These are phyloP conservation scores for Phaethon lepturus DNA, from an alignment of 2,113 vertebrate genomes.

Conservation along the genomic window DNA sequence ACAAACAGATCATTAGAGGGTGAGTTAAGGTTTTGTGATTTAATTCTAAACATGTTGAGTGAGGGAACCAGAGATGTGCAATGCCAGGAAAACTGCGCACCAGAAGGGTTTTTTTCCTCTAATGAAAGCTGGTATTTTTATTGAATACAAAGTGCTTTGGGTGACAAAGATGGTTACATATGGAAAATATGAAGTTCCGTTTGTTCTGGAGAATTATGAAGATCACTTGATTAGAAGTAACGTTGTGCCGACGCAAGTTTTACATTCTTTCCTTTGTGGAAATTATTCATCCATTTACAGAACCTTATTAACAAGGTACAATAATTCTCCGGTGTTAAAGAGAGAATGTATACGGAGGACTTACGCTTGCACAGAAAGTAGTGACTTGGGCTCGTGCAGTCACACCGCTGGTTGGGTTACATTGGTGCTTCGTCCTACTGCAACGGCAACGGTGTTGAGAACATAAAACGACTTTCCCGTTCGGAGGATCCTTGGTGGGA, in stretches of 20 bases:
- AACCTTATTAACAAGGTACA: not conserved
- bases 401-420: not conserved
- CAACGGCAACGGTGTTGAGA: not conserved
- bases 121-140: constrained; percentile 50
- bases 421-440: not conserved
- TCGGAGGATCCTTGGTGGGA: not conserved
- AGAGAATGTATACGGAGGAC: not conserved
- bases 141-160: constrained; percentile 43
- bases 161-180: constrained; percentile 27
- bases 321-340: not conserved
- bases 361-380: not conserved
- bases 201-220: constrained; percentile 23
- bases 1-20: constrained; percentile 69
- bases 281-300: not conserved
- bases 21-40: constrained; percentile 63
- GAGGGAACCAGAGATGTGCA: constrained; percentile 20
- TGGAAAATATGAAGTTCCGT: constrained; percentile 41
- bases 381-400: not conserved
- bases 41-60: constrained; percentile 62
- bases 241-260: not conserved
- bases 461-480: accelerated
- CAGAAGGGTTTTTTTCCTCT: not conserved
- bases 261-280: constrained; percentile 28
- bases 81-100: not conserved
- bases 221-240: constrained; percentile 17